These are phyloP conservation scores for Conomelus anceps DNA, from an alignment of 2,888 invertebrate species.

Conservation along the genomic window DNA sequence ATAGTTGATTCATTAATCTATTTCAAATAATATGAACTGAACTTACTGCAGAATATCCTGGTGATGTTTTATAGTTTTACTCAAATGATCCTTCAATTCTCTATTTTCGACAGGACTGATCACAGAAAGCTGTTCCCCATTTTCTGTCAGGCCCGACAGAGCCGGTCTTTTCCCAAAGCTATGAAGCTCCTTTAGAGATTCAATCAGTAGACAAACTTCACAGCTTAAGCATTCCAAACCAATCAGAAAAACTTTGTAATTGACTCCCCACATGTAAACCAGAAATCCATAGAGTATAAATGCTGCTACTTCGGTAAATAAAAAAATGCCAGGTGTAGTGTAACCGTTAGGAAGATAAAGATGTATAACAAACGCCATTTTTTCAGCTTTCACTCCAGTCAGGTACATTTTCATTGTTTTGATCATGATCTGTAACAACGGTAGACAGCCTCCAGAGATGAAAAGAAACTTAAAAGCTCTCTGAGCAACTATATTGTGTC, in stretches of 20 bases:
- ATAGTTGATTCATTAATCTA: too few relatives aligned
- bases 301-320: not conserved
- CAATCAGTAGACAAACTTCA: not conserved
- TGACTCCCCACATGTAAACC: not conserved
- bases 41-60: not conserved
- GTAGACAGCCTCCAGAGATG: not conserved
- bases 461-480: not conserved
- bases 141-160: not conserved
- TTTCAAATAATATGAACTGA: too few relatives aligned
- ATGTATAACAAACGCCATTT: not conserved
- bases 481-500: not conserved
- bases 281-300: not conserved
- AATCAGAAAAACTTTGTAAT: not conserved
- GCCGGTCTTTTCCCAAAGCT: not conserved
- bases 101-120: not conserved
- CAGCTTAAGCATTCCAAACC: not conserved
- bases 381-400: not conserved
- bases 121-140: not conserved
- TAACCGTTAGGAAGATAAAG: not conserved
- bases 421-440: not conserved
- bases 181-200: not conserved
- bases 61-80: not conserved
- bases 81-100: not conserved
- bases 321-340: not conserved
- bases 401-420: not conserved